Evolutionary conservation across 2,113 vertebrate genomes (phyloP), one percentile per base, ranked within the genome.

Genomic region (Chlorodrepanis virens): DNA sequence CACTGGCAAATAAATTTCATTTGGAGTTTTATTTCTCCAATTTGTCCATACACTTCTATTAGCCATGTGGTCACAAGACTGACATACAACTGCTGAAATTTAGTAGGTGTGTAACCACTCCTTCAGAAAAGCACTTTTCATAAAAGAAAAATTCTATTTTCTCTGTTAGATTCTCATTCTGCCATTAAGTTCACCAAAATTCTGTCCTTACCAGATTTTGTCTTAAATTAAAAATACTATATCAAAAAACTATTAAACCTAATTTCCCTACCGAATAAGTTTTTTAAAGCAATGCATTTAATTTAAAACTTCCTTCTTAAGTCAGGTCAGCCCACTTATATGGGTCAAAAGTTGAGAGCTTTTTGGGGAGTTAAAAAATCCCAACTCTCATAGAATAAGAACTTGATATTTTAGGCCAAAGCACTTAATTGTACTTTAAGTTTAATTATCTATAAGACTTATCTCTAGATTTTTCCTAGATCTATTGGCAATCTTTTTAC

Each of bases 1-100:
- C 10, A 95, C 79, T 60, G 17, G 71, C 67, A 93, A 96, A 94
- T 89, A 74, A 79, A 78, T 87, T 94, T 88, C 45, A n/a, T 72
- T 84, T 79, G 40, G 7, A 6, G 5, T 35, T 90, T 92, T 76
- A 35, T 77, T 84, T 72, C 59, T 70, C 24, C 25, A 25, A 1
- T 49, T 84, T 50, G 3, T 13, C 25, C 25, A 54, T 37, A 31
- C 12, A 65, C 16, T 74, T 74, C 12, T n/a, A 37, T n/a, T 84
- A 47, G 8, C 7, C n/a, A 6, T 44, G 17, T 6, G 1, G n/a
- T 20, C n/a, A 61, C 18, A 74, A 60, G 21, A 69, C 18, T 54
- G 39, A 7, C 7, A 25, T 9, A 60, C 2, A 88, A 29, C n/a
- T 75, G 31, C 28, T 75, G 47, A 70, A n/a, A 75, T 81, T 90